These are phyloP conservation scores for Alethe diademata DNA, from an alignment of 2,113 vertebrate species.

Conservation along the genomic window DNA sequence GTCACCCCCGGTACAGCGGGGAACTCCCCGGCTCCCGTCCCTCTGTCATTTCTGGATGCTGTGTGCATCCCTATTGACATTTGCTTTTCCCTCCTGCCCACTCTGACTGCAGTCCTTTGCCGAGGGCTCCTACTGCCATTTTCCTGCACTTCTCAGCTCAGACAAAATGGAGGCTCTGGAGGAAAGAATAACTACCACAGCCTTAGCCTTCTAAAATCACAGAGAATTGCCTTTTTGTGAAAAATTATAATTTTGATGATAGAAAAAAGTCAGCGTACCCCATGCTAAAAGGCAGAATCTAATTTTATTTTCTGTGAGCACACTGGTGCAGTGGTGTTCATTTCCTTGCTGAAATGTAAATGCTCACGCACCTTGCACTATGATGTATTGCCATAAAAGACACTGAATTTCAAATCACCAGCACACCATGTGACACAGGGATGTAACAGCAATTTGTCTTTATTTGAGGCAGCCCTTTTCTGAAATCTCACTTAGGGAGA, in stretches of 20 bases:
- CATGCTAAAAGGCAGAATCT: not conserved
- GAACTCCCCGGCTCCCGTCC: not conserved
- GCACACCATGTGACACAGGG: not conserved
- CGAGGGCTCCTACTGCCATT: not conserved
- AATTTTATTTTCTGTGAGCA: not conserved
- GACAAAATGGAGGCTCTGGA: constrained; percentile 58
- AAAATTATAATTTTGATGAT: not conserved
- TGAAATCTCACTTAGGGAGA: constrained; percentile 15
- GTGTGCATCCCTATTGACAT: not conserved
- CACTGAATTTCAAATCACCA: constrained; percentile 20
- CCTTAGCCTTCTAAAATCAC: not conserved
- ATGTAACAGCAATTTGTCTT: not conserved
- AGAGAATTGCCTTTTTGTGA: not conserved
- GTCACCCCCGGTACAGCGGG: not conserved
- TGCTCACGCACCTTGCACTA: not conserved
- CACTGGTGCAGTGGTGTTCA: not conserved
- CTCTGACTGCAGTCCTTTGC: not conserved
- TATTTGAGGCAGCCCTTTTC: constrained; percentile 18
- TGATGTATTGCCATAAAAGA: constrained; percentile 12
- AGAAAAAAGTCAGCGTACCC: not conserved
- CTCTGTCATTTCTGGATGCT: accelerated
- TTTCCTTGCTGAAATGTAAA: not conserved
- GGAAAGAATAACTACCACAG: not conserved
- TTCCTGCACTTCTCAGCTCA: constrained; percentile 3
- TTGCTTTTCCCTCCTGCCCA: not conserved